These are phyloP conservation scores for Halesus radiatus DNA, from an alignment of 1,140 invertebrate genomes.

Conservation along the genomic window DNA sequence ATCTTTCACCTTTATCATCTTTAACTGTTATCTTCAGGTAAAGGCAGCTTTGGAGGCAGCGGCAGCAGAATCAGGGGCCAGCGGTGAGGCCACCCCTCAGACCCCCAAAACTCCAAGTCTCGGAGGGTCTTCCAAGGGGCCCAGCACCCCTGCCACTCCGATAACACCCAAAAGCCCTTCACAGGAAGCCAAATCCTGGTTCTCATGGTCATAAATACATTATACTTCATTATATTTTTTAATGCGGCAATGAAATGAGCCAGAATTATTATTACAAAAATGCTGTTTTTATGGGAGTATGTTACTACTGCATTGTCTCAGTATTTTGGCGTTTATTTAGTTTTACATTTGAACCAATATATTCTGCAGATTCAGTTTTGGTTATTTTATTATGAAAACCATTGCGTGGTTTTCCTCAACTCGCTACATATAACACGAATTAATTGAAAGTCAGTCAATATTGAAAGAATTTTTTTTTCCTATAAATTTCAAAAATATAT, in stretches of 20 bases:
- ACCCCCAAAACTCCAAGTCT: conserved; percentile 54
- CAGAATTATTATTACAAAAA: too few relatives aligned
- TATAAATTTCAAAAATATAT: too few relatives aligned
- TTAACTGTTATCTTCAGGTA: conserved; percentile 41
- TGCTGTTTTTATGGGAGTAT: too few relatives aligned
- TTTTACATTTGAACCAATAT: too few relatives aligned
- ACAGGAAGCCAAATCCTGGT: conserved; percentile 57
- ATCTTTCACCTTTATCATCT: neutral
- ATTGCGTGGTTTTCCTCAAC: too few relatives aligned
- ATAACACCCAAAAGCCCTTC: conserved; percentile 54
- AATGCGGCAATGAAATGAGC: neutral
- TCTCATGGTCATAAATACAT: conserved; percentile 53
- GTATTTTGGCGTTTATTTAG: too few relatives aligned
- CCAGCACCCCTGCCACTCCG: conserved; percentile 50
- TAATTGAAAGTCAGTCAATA: too few relatives aligned
- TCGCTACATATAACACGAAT: too few relatives aligned
- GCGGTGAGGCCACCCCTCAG: conserved; percentile 49
- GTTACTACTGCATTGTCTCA: too few relatives aligned
- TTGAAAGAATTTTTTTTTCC: too few relatives aligned
- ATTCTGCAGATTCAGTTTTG: too few relatives aligned
- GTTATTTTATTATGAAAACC: too few relatives aligned
- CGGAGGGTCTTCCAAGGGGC: conserved; percentile 46
- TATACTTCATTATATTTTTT: neutral
- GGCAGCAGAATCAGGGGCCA: conserved; percentile 34
- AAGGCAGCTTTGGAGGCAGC: conserved; percentile 51